Evolutionary conservation across 1,140 invertebrate species (phyloP).

Genomic region (Diprion similis): DNA sequence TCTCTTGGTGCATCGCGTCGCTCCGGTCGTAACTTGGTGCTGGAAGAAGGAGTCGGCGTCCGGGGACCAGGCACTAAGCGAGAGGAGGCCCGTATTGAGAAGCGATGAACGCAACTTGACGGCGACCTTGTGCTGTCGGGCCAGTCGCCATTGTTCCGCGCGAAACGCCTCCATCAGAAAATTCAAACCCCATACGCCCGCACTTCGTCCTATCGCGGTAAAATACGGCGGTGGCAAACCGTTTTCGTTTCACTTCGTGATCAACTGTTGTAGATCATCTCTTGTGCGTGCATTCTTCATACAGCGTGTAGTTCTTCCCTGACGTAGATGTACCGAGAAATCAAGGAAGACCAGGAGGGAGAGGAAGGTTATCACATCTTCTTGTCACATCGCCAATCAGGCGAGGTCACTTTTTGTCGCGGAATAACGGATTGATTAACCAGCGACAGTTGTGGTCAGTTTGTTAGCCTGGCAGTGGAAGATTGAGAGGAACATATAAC

Average conservation of each 20-base stretch:
- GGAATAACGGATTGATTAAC: neutral
- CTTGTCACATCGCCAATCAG: neutral
- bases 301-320: neutral
- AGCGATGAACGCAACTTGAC: slow-evolving; percentile 30
- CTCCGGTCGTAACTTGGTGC: neutral
- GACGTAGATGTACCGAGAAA: neutral
- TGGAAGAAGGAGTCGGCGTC: slow-evolving; percentile 9
- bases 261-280: no score
- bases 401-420: neutral
- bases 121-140: slow-evolving; percentile 51
- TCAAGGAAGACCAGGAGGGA: neutral
- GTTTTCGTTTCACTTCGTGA: no score
- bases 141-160: slow-evolving; percentile 51
- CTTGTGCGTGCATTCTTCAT: neutral
- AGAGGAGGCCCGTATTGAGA: slow-evolving; percentile 9
- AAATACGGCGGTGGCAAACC: no score
- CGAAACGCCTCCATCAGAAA: slow-evolving; percentile 40
- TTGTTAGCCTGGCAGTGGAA: neutral
- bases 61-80: neutral
- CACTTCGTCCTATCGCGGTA: neutral
- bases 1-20: neutral
- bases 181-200: slow-evolving; percentile 17
- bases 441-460: neutral
- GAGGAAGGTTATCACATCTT: neutral
- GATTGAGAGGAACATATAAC: neutral